Evolutionary conservation across 2,888 invertebrate genomes (phyloP), one percentile per base, ranked within the genome.

Genomic region (Latrodectus hesperus): DNA sequence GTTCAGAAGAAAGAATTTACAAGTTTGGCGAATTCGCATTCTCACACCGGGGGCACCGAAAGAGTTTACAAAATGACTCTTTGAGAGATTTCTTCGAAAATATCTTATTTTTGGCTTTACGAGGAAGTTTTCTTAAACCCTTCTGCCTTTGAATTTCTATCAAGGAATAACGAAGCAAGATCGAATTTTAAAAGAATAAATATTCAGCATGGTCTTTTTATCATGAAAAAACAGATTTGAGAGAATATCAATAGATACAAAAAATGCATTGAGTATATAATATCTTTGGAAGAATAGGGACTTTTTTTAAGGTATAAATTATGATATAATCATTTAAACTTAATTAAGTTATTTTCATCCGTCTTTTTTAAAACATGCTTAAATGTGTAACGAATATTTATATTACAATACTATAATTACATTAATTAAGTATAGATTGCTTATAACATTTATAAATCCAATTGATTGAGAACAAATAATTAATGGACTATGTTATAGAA

Each of bases 1-100:
- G 11, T n/a, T 26, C 26, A 71, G n/a, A 49, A 77, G 67, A 76
- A 65, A 76, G 26, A 77, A 70, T 78, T 78, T 26, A 78, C 53
- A 55, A 78, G 53, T 70, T 78, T 70, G 53, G 16, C 14, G 55
- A 26, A 55, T 78, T 78, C 68, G 55, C 68, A 53, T 53, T 68
- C 68, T 78, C n/a, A 55, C 70, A 70, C 78, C 70, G 38, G 60
- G 52, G 78, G 78, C 68, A 52, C 52, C 49, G 22, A 38, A 51
- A 67, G 17, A 53, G 16, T 60, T 38, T 68, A 53, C 26, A 38
- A 68, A 67, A 67, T 22, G 76, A 12, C 17, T 22, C 67, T n/a
- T 0, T 22, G 52, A 38, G n/a, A 38, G 9, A 38, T 70, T 76
- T 55, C 22, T 9, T 78, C 38, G 16, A 70, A 78, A 55, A 70